Conservation (phyloP, 2,888 invertebrate genomes). For the Bugula neritina region DNA sequence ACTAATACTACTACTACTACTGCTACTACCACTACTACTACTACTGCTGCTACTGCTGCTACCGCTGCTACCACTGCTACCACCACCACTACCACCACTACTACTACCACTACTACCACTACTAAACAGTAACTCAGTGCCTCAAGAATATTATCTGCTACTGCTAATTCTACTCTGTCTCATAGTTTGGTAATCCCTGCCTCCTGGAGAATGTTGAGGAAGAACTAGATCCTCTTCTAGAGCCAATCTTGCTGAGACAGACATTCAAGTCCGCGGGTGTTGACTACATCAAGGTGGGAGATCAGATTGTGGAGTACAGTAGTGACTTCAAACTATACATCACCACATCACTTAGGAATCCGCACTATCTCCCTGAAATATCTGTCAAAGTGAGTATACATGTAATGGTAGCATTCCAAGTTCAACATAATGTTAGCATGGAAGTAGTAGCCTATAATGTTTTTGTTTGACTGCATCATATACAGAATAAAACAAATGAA, state of each 20-base stretch:
- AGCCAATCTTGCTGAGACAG: conserved; percentile 74
- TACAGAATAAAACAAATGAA: no score
- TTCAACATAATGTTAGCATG: no score
- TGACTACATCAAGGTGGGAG: conserved; percentile 72
- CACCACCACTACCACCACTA: not conserved
- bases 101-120: not conserved
- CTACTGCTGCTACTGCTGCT: not conserved
- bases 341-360: conserved; percentile 80
- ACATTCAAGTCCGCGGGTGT: conserved; percentile 64
- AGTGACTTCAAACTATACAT: conserved; percentile 76
- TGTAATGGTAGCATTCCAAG: no score
- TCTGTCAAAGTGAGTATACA: conserved; percentile 71
- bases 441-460: no score
- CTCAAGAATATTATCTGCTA: not conserved
- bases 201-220: conserved; percentile 76
- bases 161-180: not conserved
- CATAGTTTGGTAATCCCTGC: conserved; percentile 56
- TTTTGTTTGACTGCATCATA: no score
- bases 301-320: conserved; percentile 76
- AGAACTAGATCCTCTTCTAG: conserved; percentile 60
- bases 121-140: not conserved
- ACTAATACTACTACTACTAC: not conserved
- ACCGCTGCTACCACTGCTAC: not conserved
- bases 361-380: conserved; percentile 83
- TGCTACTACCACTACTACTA: not conserved